These are phyloP conservation scores for Eira barbara DNA, from an alignment of 2,113 vertebrate species.

Conservation along the genomic window DNA sequence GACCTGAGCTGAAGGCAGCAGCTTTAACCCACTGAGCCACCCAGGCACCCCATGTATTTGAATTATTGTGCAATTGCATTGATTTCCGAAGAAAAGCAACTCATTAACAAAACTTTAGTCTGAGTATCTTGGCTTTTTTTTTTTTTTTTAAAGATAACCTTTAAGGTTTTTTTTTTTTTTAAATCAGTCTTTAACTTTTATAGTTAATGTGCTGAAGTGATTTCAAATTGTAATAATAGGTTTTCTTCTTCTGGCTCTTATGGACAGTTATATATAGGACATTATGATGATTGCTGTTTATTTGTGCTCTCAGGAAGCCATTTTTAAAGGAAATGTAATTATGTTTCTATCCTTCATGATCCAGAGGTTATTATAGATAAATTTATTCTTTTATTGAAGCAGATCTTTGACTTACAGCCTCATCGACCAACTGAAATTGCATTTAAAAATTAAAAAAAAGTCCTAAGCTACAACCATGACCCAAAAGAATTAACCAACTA, in stretches of 20 bases:
- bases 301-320: background rate
- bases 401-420: background rate
- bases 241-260: background rate
- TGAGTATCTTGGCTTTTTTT: background rate
- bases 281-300: background rate
- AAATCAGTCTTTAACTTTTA: conserved; percentile 42
- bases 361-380: background rate
- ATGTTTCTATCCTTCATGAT: background rate
- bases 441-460: background rate
- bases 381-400: conserved; percentile 12
- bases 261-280: background rate
- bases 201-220: conserved; percentile 32
- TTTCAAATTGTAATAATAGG: conserved; percentile 20
- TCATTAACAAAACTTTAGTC: background rate
- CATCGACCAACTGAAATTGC: background rate
- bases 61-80: background rate
- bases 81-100: background rate
- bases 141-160: too few species aligned
- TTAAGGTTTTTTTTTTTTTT: background rate
- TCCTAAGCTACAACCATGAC: background rate
- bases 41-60: too few species aligned
- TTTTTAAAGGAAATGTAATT: conserved; percentile 47
- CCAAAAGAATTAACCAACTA: background rate
- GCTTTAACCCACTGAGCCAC: too few species aligned
- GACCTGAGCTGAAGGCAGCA: too few species aligned